Evolutionary conservation across 2,888 invertebrate genomes (phyloP).

Genomic region (Yponomeuta evonymella): DNA sequence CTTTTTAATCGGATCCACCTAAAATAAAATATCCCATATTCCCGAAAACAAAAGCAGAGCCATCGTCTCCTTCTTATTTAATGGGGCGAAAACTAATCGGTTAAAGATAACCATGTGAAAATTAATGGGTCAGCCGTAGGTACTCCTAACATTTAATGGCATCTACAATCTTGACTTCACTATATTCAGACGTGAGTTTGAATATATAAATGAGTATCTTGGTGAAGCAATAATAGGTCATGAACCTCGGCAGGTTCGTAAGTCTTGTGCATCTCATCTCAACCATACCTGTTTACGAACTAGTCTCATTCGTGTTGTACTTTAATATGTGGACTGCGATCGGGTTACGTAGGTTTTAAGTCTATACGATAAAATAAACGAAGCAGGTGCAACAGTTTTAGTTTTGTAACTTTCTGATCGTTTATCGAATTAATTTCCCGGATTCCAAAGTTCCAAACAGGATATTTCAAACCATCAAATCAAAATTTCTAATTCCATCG

Average conservation of each 20-base stretch:
- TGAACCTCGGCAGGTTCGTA: slow-evolving; percentile 44
- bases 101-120: not conserved
- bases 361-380: not conserved
- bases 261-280: slow-evolving; percentile 37
- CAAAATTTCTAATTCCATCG: not conserved
- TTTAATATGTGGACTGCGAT: not conserved
- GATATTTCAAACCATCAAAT: not conserved
- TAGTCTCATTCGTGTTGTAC: slow-evolving; percentile 10
- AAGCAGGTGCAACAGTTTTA: not conserved
- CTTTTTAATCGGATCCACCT: too few relatives aligned
- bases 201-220: not conserved
- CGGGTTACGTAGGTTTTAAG: not conserved
- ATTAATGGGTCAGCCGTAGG: too few relatives aligned
- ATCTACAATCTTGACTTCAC: too few relatives aligned
- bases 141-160: too few relatives aligned
- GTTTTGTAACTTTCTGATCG: not conserved
- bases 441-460: not conserved
- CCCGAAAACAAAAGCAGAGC: too few relatives aligned
- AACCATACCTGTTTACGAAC: slow-evolving; percentile 33
- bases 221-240: slow-evolving; percentile 34
- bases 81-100: not conserved
- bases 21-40: too few relatives aligned
- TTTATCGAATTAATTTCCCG: not conserved
- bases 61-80: too few relatives aligned
- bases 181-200: too few relatives aligned